Evolutionary conservation across 2,888 invertebrate genomes (phyloP), one percentile per base, ranked within the genome.

Genomic region (Leucania comma): DNA sequence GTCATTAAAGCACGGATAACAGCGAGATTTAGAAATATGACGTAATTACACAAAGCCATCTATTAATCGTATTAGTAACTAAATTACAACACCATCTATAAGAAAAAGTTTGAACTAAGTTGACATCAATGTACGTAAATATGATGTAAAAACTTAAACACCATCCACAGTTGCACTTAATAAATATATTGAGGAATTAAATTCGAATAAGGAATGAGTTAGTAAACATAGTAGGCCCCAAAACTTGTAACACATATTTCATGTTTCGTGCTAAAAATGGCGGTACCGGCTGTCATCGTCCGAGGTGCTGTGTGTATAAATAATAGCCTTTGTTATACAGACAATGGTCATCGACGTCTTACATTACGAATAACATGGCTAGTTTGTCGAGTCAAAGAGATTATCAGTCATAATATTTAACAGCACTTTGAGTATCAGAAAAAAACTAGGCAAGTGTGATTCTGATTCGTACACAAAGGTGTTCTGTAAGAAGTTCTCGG

Each of bases 291-390:
- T 81, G 78, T 70, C 65, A 58, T 38, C 58, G 64, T 29, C 24
- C 22, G 38, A 57, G 68, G 35, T 48, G 57, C 51, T 50, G 38
- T 60, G 65, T 81, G 24, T 78, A 46, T 78, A 63, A 78, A 78
- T 78, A 63, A 46, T 42, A 20, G 32, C 56, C 59, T 72, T 78
- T 82, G 78, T 78, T 66, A 17, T 6, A 3, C 58, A 50, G 48
- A 82, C 78, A 78, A 78, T 82, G 79, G 73, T 48, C 61, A 50
- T 32, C 32, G 6, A 56, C 35, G 38, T 70, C 62, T 65, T 59
- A 38, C 6, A 48, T 66, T 78, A 46, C 10, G 20, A 24, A 54
- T 58, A 77, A 69, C 65, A 70, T 46, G 22, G 51, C 9, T 24
- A 22, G 9, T 50, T 22, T 53, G 48, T 17, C 22, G 48, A 42